Conservation (phyloP, 2,888 invertebrate genomes). For the Drosophila atripex region DNA sequence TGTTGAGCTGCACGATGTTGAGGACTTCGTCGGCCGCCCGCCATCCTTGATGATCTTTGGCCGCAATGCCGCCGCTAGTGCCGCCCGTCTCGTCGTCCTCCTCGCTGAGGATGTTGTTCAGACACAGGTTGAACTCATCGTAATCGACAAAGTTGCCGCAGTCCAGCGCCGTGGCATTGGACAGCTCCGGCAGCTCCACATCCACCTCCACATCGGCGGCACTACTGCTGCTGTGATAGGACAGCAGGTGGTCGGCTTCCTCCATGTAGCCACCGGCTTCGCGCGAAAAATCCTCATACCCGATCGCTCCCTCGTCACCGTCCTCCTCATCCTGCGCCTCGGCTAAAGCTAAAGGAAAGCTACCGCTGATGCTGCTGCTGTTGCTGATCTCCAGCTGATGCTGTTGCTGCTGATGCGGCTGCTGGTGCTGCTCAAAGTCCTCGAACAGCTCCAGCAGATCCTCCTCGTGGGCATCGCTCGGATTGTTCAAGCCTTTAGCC, state of each 20-base stretch:
- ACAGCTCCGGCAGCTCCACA: conserved; percentile 73
- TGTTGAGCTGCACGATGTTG: conserved; percentile 72
- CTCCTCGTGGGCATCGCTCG: conserved; percentile 68
- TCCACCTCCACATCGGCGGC: conserved; percentile 40
- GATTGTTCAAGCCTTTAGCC: conserved; percentile 78
- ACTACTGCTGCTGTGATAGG: conserved; percentile 58
- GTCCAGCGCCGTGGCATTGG: conserved; percentile 64
- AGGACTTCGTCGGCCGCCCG: conserved; percentile 66
- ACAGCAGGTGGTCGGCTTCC: conserved; percentile 59
- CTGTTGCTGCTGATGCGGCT: conserved; percentile 29
- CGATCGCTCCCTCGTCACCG: conserved; percentile 25
- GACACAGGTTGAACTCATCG: conserved; percentile 81
- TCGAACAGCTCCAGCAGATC: conserved; percentile 70
- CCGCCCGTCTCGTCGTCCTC: conserved; percentile 59
- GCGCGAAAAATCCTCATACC: conserved; percentile 52
- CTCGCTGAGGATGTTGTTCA: conserved; percentile 78
- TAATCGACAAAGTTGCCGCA: conserved; percentile 79
- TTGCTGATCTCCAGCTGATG: conserved; percentile 55
- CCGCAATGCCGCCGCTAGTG: conserved; percentile 22
- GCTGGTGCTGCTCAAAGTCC: conserved; percentile 39
- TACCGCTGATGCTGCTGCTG: conserved; percentile 40
- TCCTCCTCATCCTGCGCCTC: conserved; percentile 74
- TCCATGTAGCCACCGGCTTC: conserved; percentile 55
- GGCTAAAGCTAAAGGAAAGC: conserved; percentile 78
- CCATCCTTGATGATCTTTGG: conserved; percentile 52